A percentile compares a stretch with the other conserved stretches of the same genome.
These are phyloP conservation scores for Drosophila barbarae DNA, from an alignment of 2,888 invertebrate species.

Conservation along the genomic window DNA sequence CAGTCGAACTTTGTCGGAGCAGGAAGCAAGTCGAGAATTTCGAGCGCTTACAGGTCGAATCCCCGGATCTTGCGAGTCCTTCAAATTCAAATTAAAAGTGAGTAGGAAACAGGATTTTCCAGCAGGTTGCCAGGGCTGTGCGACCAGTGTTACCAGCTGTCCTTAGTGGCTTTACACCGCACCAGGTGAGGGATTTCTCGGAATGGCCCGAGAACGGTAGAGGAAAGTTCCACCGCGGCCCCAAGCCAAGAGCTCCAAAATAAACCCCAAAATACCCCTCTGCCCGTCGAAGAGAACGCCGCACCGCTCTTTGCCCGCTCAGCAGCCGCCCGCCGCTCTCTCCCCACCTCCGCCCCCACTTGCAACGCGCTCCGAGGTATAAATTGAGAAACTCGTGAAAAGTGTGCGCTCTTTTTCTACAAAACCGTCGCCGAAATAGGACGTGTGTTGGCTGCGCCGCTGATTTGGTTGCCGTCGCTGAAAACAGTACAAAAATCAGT, in stretches of 20 bases:
- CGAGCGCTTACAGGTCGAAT: background rate
- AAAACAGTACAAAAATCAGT: conserved; percentile 29
- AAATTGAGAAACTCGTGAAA: conserved; percentile 55
- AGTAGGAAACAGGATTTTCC: conserved; percentile 14
- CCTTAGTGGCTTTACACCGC: background rate
- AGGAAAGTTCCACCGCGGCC: conserved; percentile 24
- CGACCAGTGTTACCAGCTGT: conserved; percentile 43
- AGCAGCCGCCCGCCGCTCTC: conserved; percentile 16
- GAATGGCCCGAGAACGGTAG: conserved; percentile 25
- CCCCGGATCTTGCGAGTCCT: conserved; percentile 1
- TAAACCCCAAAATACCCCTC: conserved; percentile 14
- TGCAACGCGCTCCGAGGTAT: conserved; percentile 44
- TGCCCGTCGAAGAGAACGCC: conserved; percentile 2
- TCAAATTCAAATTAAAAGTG: conserved; percentile 2
- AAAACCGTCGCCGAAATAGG: conserved; percentile 66
- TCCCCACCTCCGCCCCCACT: background rate
- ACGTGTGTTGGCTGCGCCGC: conserved; percentile 61
- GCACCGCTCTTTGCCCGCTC: background rate
- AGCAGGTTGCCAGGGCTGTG: conserved; percentile 44
- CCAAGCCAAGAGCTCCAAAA: conserved; percentile 35
- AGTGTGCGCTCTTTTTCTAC: conserved; percentile 72
- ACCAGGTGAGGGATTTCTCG: conserved; percentile 5
- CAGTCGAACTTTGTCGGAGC: conserved; percentile 36
- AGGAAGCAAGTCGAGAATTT: conserved; percentile 30
- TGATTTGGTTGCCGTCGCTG: conserved; percentile 52